These are phyloP conservation scores for Lagenorhynchus albirostris DNA, from an alignment of 2,113 vertebrate species.

Conservation along the genomic window DNA sequence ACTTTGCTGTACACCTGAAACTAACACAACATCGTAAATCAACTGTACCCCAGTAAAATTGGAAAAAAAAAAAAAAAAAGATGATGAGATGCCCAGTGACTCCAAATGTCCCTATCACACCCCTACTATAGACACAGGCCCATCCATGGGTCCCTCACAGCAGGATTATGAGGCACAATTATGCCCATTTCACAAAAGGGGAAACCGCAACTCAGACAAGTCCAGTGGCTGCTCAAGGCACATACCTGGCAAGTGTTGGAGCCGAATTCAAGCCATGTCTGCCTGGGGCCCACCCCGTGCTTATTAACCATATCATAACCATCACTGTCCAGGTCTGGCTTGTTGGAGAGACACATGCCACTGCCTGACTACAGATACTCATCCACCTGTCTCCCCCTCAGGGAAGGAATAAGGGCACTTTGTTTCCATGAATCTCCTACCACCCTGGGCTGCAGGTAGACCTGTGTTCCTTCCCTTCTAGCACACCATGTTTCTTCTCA, in stretches of 20 bases:
- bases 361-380: conserved; percentile 88
- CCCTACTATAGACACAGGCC: background rate
- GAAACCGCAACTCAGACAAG: background rate
- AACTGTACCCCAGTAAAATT: no score
- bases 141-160: background rate
- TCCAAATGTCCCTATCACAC: background rate
- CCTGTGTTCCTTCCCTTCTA: background rate
- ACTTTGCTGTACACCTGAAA: no score
- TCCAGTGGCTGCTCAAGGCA: background rate
- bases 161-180: background rate
- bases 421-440: background rate
- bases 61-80: background rate
- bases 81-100: background rate
- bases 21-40: no score
- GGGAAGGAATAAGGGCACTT: background rate
- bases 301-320: background rate
- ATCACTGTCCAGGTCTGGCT: conserved; percentile 82
- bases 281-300: background rate
- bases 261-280: background rate
- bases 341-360: conserved; percentile 90
- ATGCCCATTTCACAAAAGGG: background rate
- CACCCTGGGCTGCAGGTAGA: background rate
- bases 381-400: conserved; percentile 80
- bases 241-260: background rate
- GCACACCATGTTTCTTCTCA: background rate